Evolutionary conservation across 2,888 invertebrate species (phyloP).

Genomic region (Hydraecia micacea): DNA sequence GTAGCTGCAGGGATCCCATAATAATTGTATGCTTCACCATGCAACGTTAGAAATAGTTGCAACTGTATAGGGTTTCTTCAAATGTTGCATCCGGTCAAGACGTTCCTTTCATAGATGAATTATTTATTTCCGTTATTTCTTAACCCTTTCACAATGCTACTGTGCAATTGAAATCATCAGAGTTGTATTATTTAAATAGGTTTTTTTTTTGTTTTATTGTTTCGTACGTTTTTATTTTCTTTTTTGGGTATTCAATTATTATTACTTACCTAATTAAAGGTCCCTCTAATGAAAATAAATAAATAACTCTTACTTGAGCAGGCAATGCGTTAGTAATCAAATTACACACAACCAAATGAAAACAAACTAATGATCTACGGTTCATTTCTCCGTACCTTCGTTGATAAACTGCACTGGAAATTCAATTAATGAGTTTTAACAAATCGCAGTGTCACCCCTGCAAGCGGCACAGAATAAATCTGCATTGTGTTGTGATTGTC

Average conservation of each 20-base stretch:
- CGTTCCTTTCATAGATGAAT: slow-evolving; percentile 51
- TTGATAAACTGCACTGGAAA: slow-evolving; percentile 46
- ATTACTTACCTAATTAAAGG: neutral
- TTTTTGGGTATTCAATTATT: neutral
- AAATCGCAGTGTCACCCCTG: slow-evolving; percentile 75
- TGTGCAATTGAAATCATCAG: neutral
- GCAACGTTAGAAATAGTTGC: slow-evolving; percentile 78
- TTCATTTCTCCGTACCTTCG: slow-evolving; percentile 39
- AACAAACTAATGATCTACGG: slow-evolving; percentile 15
- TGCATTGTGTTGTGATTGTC: slow-evolving; percentile 79
- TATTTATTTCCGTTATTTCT: slow-evolving; percentile 59
- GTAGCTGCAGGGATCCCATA: slow-evolving; percentile 80
- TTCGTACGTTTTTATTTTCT: neutral
- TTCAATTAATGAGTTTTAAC: slow-evolving; percentile 62
- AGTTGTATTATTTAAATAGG: too few species aligned
- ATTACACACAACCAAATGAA: slow-evolving; percentile 2
- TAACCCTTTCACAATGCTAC: slow-evolving; percentile 44
- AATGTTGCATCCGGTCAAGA: slow-evolving; percentile 75
- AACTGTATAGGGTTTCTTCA: slow-evolving; percentile 69
- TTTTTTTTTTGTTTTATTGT: slow-evolving; percentile 10
- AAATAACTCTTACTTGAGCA: neutral
- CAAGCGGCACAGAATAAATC: slow-evolving; percentile 75
- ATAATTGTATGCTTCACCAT: slow-evolving; percentile 72
- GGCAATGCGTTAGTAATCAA: slow-evolving; percentile 6
- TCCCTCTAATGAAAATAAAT: neutral